Percentiles rank a stretch among this genome's conserved stretches.
Conservation (phyloP, 1,140 invertebrate species). For the Euglossa dilemma region DNA sequence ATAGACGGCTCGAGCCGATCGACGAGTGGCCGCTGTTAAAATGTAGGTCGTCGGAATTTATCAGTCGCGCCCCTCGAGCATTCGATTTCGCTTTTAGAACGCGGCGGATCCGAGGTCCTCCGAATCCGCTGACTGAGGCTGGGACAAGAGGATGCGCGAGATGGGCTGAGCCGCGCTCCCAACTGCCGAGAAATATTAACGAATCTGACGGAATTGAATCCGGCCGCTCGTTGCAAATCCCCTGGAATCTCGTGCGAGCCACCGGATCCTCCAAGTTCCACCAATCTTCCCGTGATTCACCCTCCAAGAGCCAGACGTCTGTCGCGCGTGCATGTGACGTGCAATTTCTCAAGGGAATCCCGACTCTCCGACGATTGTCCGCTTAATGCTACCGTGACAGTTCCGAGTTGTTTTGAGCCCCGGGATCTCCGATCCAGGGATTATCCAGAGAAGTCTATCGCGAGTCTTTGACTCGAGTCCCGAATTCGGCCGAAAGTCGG, state of each 20-base stretch:
- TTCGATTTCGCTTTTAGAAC: neutral
- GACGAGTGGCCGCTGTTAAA: constrained; percentile 7
- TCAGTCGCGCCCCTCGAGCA: neutral
- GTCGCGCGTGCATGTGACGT: constrained; percentile 24
- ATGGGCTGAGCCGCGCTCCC: no score
- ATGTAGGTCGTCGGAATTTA: constrained; percentile 25
- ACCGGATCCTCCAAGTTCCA: neutral
- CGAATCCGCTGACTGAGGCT: neutral
- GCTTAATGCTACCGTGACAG: neutral
- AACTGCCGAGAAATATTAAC: neutral
- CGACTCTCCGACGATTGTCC: neutral
- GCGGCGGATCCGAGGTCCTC: neutral
- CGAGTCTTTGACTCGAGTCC: neutral
- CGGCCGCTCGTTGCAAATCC: neutral
- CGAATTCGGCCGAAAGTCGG: no score
- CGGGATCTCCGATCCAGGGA: constrained; percentile 10
- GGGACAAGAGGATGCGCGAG: neutral
- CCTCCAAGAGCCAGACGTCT: neutral
- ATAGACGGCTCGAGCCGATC: neutral
- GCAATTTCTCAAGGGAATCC: constrained; percentile 54
- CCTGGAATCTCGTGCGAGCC: no score
- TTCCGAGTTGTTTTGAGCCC: neutral
- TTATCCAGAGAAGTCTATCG: neutral
- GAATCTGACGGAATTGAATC: constrained; percentile 2
- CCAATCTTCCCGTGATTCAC: constrained; percentile 16